Evolutionary conservation across 2,797 vertebrate species (phyloP), one percentile per base, ranked within the genome.

Genomic region (Percopsis omiscomaycus): DNA sequence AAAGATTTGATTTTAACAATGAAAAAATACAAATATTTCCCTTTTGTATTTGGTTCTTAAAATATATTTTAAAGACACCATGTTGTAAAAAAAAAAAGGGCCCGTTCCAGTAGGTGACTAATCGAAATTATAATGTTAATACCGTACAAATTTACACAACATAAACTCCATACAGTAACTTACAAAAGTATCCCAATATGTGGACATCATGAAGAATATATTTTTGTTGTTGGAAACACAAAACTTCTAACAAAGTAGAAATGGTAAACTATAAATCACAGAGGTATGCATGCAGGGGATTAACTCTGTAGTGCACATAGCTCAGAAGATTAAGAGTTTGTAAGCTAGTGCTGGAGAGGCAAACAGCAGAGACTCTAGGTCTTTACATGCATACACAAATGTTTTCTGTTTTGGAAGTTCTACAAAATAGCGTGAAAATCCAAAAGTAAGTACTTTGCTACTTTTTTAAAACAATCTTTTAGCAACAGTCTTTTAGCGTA

Each of bases 261-360:
- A 58, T 71, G 77, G 69, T 78, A 63, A 84, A 84, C 81, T 81
- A 81, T 84, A 89, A 88, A 83, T 80, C 30, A 60, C 73, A 77
- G 79, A 79, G 86, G 85, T 84, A 90, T 91, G 87, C 80, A 69
- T 78, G 84, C 63, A 81, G 79, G 74, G 88, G 89, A 90, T 92
- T 91, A 90, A 83, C 69, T 68, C 59, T 79, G 82, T 77, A 67
- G 77, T 62, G 78, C 80, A 85, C 87, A 89, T 90, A 89, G 81
- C 86, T 73, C 78, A 87, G 85, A 74, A 90, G 90, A 91, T 92
- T 92, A 92, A 77, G 80, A 75, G 71, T 76, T 82, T 84, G 75
- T 74, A 48, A 82, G 59, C 75, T 73, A 50, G 77, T 74, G 72
- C 71, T 70, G 68, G 68, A 63, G 77, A 83, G 22, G 22, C 56